Evolutionary conservation across 2,888 invertebrate genomes (phyloP).

Genomic region (Vanessa cardui): DNA sequence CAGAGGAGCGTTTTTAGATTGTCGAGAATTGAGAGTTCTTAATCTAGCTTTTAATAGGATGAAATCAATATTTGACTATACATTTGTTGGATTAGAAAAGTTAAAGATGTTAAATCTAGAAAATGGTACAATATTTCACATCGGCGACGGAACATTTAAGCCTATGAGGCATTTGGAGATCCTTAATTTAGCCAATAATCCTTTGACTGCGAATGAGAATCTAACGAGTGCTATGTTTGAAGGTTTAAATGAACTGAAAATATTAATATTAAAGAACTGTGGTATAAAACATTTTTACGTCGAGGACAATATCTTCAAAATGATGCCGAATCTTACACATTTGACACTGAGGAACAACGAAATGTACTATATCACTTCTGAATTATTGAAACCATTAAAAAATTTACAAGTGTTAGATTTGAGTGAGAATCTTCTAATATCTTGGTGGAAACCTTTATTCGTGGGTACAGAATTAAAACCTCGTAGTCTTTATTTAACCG

Average conservation of each 20-base stretch:
- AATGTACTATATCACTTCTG: constrained; percentile 67
- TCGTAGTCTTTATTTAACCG: constrained; percentile 63
- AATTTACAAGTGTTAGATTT: constrained; percentile 74
- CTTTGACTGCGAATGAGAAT: constrained; percentile 68
- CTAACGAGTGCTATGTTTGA: constrained; percentile 68
- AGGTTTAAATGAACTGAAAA: constrained; percentile 75
- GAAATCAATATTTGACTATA: constrained; percentile 73
- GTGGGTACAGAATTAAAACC: constrained; percentile 68
- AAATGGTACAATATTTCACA: constrained; percentile 77
- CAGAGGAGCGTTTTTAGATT: constrained; percentile 73
- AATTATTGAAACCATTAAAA: constrained; percentile 70
- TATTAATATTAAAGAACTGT: constrained; percentile 77
- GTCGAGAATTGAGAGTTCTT: constrained; percentile 71
- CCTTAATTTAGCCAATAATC: constrained; percentile 82
- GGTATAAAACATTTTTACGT: constrained; percentile 69
- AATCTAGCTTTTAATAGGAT: constrained; percentile 82
- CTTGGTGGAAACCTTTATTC: constrained; percentile 81
- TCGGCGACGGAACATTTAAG: constrained; percentile 74
- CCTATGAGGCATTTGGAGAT: constrained; percentile 68
- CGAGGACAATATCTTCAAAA: constrained; percentile 75
- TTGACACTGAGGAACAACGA: constrained; percentile 78
- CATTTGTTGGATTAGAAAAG: constrained; percentile 77
- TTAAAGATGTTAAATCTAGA: constrained; percentile 77
- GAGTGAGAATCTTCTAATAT: constrained; percentile 75
- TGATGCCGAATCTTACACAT: constrained; percentile 76